Conservation (phyloP, 2,113 vertebrate species). For the Pantherophis guttatus region DNA sequence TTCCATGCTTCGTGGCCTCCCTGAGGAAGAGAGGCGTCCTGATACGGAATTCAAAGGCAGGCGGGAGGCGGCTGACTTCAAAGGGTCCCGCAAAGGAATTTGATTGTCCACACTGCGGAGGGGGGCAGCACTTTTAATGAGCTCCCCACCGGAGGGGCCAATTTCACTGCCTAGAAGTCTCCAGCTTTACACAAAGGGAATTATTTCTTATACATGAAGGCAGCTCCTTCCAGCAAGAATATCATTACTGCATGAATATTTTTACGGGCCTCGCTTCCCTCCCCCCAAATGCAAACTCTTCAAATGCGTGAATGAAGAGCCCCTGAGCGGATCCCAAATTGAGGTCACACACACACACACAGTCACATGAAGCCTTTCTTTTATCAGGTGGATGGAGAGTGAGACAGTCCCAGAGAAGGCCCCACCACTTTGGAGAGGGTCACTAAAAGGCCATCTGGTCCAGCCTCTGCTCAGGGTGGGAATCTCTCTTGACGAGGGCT, state of each 20-base stretch:
- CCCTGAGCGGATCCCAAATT: not conserved
- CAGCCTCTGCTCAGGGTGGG: not conserved
- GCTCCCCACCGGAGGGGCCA: constrained; percentile 22
- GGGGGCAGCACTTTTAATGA: constrained; percentile 28
- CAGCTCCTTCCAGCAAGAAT: not conserved
- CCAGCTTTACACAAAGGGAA: constrained; percentile 25
- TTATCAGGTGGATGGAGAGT: not conserved
- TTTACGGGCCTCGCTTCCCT: not conserved
- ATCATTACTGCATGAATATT: too few relatives aligned
- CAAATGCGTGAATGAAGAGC: not conserved
- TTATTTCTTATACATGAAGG: not conserved
- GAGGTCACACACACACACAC: too few relatives aligned
- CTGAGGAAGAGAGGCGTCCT: fast-evolving
- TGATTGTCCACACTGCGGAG: not conserved
- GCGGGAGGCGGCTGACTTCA: not conserved
- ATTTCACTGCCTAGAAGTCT: not conserved
- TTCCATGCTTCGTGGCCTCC: not conserved
- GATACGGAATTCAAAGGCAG: not conserved
- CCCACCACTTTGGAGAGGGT: not conserved
- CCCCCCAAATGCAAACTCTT: not conserved
- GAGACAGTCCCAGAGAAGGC: not conserved
- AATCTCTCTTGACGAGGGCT: not conserved
- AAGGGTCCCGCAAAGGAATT: not conserved
- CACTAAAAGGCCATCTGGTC: not conserved
- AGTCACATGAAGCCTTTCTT: not conserved